phyloP scores from a whole-genome alignment of 2,797 vertebrate species.

The Microctenopoma stevenorrisi region DNA sequence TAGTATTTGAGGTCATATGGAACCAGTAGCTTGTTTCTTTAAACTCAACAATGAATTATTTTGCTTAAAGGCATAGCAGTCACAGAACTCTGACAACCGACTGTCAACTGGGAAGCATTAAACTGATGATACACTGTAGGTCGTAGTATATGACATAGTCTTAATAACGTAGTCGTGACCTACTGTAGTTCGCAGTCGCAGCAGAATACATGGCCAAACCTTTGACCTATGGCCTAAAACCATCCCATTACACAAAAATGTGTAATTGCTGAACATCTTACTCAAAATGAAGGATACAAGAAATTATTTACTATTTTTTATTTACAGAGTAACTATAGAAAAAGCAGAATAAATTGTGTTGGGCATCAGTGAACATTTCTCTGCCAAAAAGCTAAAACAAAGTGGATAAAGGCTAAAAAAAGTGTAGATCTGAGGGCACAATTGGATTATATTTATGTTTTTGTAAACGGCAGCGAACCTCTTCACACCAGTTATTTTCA shows the following conservation, averaged over 20 bases:
- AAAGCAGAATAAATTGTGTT: too few relatives aligned
- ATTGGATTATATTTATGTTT: too few relatives aligned
- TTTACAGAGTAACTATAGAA: too few relatives aligned
- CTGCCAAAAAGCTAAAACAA: too few relatives aligned
- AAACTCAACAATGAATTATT: neutral
- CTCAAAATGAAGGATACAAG: neutral
- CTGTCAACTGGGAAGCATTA: too few relatives aligned
- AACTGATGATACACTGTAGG: too few relatives aligned
- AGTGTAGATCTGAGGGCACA: neutral
- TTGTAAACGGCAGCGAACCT: too few relatives aligned
- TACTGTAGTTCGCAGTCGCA: slow-evolving; percentile 3
- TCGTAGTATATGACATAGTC: neutral
- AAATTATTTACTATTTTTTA: too few relatives aligned
- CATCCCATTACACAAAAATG: neutral
- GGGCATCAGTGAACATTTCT: neutral
- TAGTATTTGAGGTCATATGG: neutral
- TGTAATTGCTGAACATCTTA: neutral
- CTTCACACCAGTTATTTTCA: too few relatives aligned
- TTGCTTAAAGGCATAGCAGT: slow-evolving; percentile 13
- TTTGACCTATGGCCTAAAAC: neutral
- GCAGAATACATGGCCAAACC: neutral
- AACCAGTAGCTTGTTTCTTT: neutral
- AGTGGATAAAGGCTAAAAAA: neutral
- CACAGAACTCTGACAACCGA: neutral
- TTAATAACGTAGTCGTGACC: slow-evolving; percentile 6